A percentile compares a stretch with the other conserved stretches of the same genome.
These are phyloP conservation scores for Drosophila borealis DNA, from an alignment of 2,888 invertebrate species.

Conservation along the genomic window DNA sequence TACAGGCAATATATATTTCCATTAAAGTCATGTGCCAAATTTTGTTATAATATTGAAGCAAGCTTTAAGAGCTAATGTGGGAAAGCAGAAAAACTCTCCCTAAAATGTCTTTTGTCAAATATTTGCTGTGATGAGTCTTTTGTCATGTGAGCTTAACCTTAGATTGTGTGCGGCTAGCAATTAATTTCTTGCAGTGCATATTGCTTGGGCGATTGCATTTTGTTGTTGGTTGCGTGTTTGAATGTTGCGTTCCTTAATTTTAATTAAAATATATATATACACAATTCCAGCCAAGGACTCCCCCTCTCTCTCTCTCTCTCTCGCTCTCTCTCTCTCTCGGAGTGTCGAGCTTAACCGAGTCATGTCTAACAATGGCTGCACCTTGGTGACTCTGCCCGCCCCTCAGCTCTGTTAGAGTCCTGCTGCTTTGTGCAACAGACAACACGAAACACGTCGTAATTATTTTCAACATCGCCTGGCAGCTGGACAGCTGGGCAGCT, in stretches of 20 bases:
- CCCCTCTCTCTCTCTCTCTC: neutral
- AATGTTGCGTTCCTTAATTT: conserved; percentile 47
- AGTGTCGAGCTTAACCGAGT: conserved; percentile 14
- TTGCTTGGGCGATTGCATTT: neutral
- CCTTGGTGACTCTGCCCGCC: neutral
- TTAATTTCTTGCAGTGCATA: neutral
- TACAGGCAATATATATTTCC: too few relatives aligned
- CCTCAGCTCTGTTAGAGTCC: neutral
- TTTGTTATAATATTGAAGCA: too few relatives aligned
- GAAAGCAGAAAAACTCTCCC: too few relatives aligned
- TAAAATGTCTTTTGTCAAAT: too few relatives aligned
- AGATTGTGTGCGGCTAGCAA: too few relatives aligned
- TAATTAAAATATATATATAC: conserved; percentile 55
- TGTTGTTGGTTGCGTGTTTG: conserved; percentile 19
- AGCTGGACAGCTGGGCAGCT: conserved; percentile 9
- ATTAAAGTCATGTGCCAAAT: too few relatives aligned
- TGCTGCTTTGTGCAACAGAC: conserved; percentile 32
- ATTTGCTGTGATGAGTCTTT: too few relatives aligned
- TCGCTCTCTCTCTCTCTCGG: neutral
- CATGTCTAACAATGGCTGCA: conserved; percentile 29
- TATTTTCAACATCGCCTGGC: conserved; percentile 43
- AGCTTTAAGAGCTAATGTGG: too few relatives aligned
- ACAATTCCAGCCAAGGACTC: too few relatives aligned
- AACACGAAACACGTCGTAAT: conserved; percentile 49
- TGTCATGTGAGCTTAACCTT: too few relatives aligned